Conservation (phyloP, 2,113 vertebrate genomes). For the Sapajus apella region DNA sequence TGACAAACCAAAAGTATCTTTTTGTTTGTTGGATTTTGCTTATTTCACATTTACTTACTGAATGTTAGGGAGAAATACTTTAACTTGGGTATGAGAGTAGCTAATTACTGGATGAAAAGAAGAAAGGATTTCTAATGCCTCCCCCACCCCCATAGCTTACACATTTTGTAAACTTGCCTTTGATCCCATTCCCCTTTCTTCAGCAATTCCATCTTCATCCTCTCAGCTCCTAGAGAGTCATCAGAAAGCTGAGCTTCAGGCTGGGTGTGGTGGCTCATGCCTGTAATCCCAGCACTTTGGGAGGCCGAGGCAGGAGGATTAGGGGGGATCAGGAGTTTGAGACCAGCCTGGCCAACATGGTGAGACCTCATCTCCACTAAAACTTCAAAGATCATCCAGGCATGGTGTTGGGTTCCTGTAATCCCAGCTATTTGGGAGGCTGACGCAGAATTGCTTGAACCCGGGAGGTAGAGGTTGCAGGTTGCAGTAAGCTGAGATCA, state of each 20-base stretch:
- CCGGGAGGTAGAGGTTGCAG: no score
- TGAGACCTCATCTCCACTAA: no score
- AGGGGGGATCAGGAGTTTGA: no score
- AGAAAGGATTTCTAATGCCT: neutral
- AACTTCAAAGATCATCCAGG: no score
- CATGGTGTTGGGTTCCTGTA: no score
- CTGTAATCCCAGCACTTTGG: no score
- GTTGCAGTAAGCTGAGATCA: no score
- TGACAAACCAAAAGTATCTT: neutral
- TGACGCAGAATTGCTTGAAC: no score
- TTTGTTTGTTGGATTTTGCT: slow-evolving; percentile 8
- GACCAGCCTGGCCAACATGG: no score
- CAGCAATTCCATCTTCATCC: neutral
- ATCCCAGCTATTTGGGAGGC: no score
- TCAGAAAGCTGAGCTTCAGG: neutral
- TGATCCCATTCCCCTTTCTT: neutral
- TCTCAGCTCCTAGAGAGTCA: neutral
- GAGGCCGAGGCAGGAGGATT: no score
- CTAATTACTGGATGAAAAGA: neutral
- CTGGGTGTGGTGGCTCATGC: no score
- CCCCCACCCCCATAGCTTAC: neutral
- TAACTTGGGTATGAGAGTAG: neutral
- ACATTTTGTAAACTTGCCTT: neutral
- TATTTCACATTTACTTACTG: neutral
- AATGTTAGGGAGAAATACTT: slow-evolving; percentile 1